These are phyloP conservation scores for Hyposoter didymator DNA, from an alignment of 2,888 invertebrate species.

Conservation along the genomic window DNA sequence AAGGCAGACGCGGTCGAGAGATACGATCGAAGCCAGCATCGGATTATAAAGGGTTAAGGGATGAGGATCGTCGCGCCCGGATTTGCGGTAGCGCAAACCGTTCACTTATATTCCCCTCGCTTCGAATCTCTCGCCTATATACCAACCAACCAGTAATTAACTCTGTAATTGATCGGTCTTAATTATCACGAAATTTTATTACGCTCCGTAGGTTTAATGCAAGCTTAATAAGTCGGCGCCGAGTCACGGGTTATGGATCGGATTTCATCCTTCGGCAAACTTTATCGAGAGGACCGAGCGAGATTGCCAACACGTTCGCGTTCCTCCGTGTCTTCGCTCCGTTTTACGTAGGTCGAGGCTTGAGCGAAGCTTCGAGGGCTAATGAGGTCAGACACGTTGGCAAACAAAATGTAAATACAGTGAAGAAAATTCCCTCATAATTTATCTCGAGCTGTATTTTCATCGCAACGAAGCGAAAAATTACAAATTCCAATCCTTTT, in stretches of 20 bases:
- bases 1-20: constrained; percentile 27
- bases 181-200: constrained; percentile 80
- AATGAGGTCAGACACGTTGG: constrained; percentile 47
- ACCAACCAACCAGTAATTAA: constrained; percentile 74
- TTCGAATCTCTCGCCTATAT: constrained; percentile 50
- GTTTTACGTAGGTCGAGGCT: neutral
- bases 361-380: constrained; percentile 3
- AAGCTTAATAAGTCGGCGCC: constrained; percentile 75
- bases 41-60: constrained; percentile 60
- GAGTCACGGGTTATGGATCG: constrained; percentile 68
- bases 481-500: neutral
- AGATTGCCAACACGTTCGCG: constrained; percentile 14
- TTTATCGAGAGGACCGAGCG: constrained; percentile 49
- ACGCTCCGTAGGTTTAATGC: constrained; percentile 71
- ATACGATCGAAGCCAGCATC: constrained; percentile 30
- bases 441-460: constrained; percentile 7
- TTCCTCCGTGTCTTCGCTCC: neutral
- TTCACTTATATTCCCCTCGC: constrained; percentile 45
- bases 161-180: constrained; percentile 76
- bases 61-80: constrained; percentile 41
- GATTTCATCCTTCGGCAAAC: constrained; percentile 68
- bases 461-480: neutral
- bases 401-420: constrained; percentile 17
- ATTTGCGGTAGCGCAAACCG: constrained; percentile 57
- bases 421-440: neutral